These are phyloP conservation scores for Leptinotarsa rubiginosa DNA, from an alignment of 2,888 invertebrate genomes.

Conservation along the genomic window DNA sequence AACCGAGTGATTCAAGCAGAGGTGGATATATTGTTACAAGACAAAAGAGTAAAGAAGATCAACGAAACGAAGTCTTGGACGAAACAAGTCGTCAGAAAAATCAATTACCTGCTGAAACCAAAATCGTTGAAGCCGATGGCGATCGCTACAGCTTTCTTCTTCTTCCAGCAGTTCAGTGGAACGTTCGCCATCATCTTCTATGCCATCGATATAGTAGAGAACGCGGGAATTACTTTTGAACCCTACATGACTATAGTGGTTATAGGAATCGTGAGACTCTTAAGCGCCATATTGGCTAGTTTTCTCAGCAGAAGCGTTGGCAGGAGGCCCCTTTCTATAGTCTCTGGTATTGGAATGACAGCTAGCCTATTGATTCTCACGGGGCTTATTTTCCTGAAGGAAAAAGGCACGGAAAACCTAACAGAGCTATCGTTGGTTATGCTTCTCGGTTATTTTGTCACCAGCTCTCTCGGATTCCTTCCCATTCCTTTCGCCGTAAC, in stretches of 20 bases:
- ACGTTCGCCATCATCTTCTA: conserved; percentile 71
- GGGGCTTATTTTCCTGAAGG: conserved; percentile 62
- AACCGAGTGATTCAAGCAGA: conserved; percentile 55
- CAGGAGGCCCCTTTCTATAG: conserved; percentile 70
- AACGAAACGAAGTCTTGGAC: conserved; percentile 43
- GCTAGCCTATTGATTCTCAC: conserved; percentile 69
- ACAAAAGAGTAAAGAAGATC: conserved; percentile 45
- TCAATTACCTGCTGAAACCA: conserved; percentile 60
- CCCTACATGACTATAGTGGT: conserved; percentile 68
- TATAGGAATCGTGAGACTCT: conserved; percentile 67
- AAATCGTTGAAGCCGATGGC: conserved; percentile 67
- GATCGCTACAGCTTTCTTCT: conserved; percentile 68
- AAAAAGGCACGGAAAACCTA: conserved; percentile 54
- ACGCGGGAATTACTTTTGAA: conserved; percentile 67
- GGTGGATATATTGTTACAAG: conserved; percentile 55
- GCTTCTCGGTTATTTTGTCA: conserved; percentile 68
- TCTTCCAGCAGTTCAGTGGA: conserved; percentile 72
- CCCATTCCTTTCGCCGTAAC: conserved; percentile 71
- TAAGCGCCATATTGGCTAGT: conserved; percentile 66
- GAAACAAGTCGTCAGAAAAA: conserved; percentile 52
- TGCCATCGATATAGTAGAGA: conserved; percentile 68
- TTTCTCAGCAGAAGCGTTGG: conserved; percentile 70
- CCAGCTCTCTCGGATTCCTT: conserved; percentile 70
- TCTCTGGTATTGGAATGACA: conserved; percentile 71
- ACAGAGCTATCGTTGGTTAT: conserved; percentile 65